Base-by-base conservation (phyloP, 2,888 invertebrate genomes). In the Tenthredo distinguenda region DNA sequence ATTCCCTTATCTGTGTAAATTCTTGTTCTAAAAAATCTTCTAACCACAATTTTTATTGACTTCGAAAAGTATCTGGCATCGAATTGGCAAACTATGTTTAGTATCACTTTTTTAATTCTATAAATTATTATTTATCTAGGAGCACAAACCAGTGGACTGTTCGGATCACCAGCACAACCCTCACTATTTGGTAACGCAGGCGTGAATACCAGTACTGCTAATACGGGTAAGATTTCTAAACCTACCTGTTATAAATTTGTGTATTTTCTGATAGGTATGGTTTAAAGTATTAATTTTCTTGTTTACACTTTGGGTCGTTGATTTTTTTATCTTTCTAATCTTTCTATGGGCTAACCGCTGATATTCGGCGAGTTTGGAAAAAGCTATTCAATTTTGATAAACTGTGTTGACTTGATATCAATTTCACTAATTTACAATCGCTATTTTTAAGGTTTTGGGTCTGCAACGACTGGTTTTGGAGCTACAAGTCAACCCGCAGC, bases 401-500 rank as follows among this genome's bases (percentile, higher is more conserved):
- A 40, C 1, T 15, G 34, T 31, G 31, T 65, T 15, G 15, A 65
- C 31, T 18, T 26, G 18, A 7, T 68, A 31, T 50, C 31, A 50
- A 9, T 77, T 40, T 15, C 18, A 62, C 40, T 37, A 12, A 40
- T 50, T 58, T n/a, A 79, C 3, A 18, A 79, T 55, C 10, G 7
- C 21, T 40, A 62, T 37, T 62, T 89, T 55, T 93, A 92, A 90
- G 95, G 95, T 10, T 96, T 96, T 91, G 95, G 95, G 58, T 91
- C 94, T 82, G 91, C 94, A 40, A 91, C 94, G 6, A 92, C 92
- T 12, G 94, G 94, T 34, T 95, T 95, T 90, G 94, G 95, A 85
- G 95, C 95, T 85, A 94, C 96, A 0, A 94, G 95, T 87, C 94
- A 95, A 71, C 85, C 92, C 18, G 93, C 95, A 86, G 94, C 95